Evolutionary conservation across 2,113 vertebrate genomes (phyloP).

Genomic region (Casuarius casuarius): DNA sequence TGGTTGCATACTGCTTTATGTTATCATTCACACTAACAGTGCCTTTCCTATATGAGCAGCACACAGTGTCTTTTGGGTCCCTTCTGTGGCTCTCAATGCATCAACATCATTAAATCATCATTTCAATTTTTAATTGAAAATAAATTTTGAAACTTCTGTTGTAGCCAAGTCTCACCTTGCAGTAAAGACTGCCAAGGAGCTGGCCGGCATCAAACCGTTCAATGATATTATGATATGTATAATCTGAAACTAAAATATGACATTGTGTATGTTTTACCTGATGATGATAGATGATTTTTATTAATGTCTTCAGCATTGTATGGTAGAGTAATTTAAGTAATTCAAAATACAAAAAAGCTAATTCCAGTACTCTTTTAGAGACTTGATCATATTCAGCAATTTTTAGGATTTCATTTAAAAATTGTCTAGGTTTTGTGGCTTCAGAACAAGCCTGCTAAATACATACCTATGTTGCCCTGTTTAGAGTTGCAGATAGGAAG

Average conservation of each 20-base stretch:
- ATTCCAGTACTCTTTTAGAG: background rate
- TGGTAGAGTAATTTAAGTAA: background rate
- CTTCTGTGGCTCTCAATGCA: background rate
- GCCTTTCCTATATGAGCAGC: background rate
- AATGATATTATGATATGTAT: background rate
- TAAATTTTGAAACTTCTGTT: background rate
- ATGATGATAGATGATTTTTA: background rate
- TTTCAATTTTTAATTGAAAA: background rate
- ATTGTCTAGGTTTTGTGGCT: background rate
- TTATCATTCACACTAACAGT: background rate
- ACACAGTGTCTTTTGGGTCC: background rate
- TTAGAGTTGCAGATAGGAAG: background rate
- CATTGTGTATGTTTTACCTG: background rate
- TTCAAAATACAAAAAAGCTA: background rate
- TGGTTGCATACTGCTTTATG: accelerated
- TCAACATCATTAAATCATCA: background rate
- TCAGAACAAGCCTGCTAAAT: background rate
- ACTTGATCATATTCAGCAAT: background rate
- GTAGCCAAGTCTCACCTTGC: background rate
- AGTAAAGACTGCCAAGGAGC: background rate
- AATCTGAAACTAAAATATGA: background rate
- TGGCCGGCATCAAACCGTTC: background rate
- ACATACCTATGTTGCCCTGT: background rate
- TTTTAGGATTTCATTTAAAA: background rate
- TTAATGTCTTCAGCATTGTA: background rate